A percentile compares a stretch with the other conserved stretches of the same genome.
These are phyloP conservation scores for Thyatira batis DNA, from an alignment of 2,888 invertebrate species.

Conservation along the genomic window DNA sequence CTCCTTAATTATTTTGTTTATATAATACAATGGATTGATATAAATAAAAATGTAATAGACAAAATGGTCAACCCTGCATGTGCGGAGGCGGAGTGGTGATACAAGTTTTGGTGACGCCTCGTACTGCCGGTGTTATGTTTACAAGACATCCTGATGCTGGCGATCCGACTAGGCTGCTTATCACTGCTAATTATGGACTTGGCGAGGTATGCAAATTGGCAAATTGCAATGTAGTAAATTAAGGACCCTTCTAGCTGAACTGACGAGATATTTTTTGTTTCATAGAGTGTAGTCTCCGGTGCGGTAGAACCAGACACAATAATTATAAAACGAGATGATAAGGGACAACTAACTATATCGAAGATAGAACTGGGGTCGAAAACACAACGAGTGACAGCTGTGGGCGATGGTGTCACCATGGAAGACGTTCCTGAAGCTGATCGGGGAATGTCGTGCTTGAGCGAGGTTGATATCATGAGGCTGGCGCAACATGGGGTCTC, in stretches of 20 bases:
- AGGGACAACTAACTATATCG: constrained; percentile 70
- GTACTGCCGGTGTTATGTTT: constrained; percentile 90
- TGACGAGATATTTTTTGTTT: constrained; percentile 14
- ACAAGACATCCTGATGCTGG: constrained; percentile 89
- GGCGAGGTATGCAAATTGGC: constrained; percentile 86
- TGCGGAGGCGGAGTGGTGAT: constrained; percentile 90
- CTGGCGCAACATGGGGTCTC: constrained; percentile 76
- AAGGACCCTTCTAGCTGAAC: not conserved
- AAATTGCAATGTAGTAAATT: not conserved
- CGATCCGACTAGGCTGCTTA: constrained; percentile 85
- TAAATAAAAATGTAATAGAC: too few relatives aligned
- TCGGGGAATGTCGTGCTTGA: constrained; percentile 75
- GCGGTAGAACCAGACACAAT: constrained; percentile 89
- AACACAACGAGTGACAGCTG: constrained; percentile 69
- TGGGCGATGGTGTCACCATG: constrained; percentile 61
- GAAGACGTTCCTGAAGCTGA: constrained; percentile 65
- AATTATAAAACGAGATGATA: constrained; percentile 75
- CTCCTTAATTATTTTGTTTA: too few relatives aligned
- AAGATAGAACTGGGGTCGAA: constrained; percentile 80
- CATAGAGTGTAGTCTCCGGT: constrained; percentile 90
- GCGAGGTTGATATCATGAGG: constrained; percentile 75
- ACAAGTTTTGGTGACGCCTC: constrained; percentile 88
- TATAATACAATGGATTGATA: too few relatives aligned
- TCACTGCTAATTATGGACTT: constrained; percentile 91
- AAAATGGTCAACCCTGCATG: constrained; percentile 86